Evolutionary conservation across 2,888 invertebrate species (phyloP), one percentile per base, ranked within the genome.

Genomic region (Halictus quadricinctus): DNA sequence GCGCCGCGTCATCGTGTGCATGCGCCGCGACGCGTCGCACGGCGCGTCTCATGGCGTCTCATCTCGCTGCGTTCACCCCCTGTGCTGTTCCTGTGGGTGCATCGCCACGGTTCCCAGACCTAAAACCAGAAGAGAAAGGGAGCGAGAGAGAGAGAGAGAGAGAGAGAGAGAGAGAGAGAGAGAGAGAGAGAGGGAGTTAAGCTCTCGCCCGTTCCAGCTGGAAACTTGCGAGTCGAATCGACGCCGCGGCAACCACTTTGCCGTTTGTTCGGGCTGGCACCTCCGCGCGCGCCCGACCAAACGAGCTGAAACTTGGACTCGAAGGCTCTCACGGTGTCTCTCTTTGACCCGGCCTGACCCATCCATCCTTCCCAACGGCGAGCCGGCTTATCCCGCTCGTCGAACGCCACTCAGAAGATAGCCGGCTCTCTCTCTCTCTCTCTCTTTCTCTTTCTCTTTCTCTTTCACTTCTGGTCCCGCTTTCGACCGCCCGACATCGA

Each of bases 1-100:
- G 81, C 87, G 84, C 48, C 87, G 87, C 79, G 54, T 87, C 73
- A 78, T 81, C 69, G 83, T 64, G 80, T 74, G 60, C 75, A 81
- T 79, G 85, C 78, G 64, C 64, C 29, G 25, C 81, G 85, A 50
- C 54, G 36, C 36, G 3, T 36, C 36, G 36, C 36, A 5, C 36
- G 83, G 79, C 18, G 72, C 78, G 18, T 70, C 74, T n/a, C n/a
- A n/a, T 58, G n/a, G 58, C 64, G 64, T 64, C 64, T 8, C 29
- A 29, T 64, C 64, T 64, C 64, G 29, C 64, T 64, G 29, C 64
- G 64, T 29, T 64, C 58, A 12, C 12, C 12, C 1, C 29, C 64
- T 29, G 29, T 10, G 12, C 58, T 12, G 29, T 36, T 64, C 64
- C 64, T 29, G 29, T 29, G 29, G 29, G 64, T 18, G 29, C 29